phyloP scores from a whole-genome alignment of 2,113 vertebrate genomes.

The Petroica traversi region DNA sequence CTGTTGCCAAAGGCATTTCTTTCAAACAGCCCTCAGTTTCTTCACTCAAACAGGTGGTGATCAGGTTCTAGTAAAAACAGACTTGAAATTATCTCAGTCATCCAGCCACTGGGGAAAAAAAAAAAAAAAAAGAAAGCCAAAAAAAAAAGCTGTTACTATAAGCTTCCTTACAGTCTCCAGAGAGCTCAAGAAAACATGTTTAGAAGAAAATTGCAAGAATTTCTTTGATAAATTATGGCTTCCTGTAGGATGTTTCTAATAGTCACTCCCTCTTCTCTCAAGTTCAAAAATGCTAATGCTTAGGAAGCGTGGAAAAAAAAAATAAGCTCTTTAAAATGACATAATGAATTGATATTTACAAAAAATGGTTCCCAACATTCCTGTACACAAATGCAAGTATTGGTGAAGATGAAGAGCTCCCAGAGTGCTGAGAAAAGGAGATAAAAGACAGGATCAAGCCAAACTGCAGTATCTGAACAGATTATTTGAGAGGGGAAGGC shows the following conservation, averaged over 20 bases:
- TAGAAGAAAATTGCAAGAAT: neutral
- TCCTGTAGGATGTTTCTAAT: neutral
- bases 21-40: neutral
- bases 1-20: neutral
- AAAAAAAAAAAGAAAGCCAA: neutral
- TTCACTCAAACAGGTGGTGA: conserved; percentile 6
- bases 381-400: neutral
- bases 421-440: neutral
- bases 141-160: neutral
- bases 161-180: neutral
- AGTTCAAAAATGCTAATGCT: neutral
- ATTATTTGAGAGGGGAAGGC: neutral
- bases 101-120: neutral
- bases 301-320: neutral
- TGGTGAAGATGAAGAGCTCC: neutral
- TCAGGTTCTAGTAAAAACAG: neutral
- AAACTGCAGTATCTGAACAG: neutral
- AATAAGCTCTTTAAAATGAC: neutral
- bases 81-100: neutral
- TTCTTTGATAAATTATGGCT: neutral
- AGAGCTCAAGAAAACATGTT: neutral
- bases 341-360: neutral
- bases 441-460: neutral
- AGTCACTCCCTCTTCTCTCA: neutral
- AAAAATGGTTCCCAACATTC: neutral